A percentile compares a stretch with the other conserved stretches of the same genome.
These are phyloP conservation scores for Drosophila trichaetosa DNA, from an alignment of 2,888 invertebrate genomes.

Conservation along the genomic window DNA sequence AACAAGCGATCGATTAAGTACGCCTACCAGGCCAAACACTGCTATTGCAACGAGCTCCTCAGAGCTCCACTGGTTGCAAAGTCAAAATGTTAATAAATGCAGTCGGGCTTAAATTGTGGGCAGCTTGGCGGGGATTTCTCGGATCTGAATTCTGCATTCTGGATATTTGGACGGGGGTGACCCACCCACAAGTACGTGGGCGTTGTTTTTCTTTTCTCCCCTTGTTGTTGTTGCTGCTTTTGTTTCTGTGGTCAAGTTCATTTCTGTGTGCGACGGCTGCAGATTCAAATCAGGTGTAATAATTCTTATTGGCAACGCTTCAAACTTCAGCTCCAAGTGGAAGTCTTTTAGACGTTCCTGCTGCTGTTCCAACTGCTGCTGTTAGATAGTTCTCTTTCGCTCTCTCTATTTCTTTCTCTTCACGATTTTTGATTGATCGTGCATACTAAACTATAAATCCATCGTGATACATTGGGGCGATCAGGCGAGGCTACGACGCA, in stretches of 20 bases:
- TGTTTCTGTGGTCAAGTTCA: constrained; percentile 81
- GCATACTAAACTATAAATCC: constrained; percentile 85
- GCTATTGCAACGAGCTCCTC: constrained; percentile 20
- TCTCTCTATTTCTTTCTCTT: constrained; percentile 53
- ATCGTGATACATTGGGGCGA: constrained; percentile 86
- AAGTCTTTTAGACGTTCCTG: constrained; percentile 60
- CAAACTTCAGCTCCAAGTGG: constrained; percentile 53
- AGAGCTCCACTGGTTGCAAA: constrained; percentile 70
- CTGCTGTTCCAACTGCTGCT: constrained; percentile 21
- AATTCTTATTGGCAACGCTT: constrained; percentile 84
- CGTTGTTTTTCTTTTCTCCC: constrained; percentile 41
- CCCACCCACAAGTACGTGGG: constrained; percentile 76
- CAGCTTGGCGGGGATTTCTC: constrained; percentile 30
- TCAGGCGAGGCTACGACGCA: constrained; percentile 80
- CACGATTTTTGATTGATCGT: constrained; percentile 85
- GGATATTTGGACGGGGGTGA: constrained; percentile 29
- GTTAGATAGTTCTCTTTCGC: constrained; percentile 35
- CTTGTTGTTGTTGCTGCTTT: constrained; percentile 11
- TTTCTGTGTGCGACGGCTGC: constrained; percentile 69
- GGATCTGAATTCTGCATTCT: constrained; percentile 11
- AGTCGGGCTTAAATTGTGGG: constrained; percentile 49
- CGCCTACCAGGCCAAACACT: constrained; percentile 64
- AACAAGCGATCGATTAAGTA: constrained; percentile 82
- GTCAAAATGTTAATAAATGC: constrained; percentile 82
- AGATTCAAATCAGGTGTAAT: constrained; percentile 85